Percentiles rank a stretch among this genome's conserved stretches.
These are phyloP conservation scores for Apus apus DNA, from an alignment of 2,113 vertebrate species.

Conservation along the genomic window DNA sequence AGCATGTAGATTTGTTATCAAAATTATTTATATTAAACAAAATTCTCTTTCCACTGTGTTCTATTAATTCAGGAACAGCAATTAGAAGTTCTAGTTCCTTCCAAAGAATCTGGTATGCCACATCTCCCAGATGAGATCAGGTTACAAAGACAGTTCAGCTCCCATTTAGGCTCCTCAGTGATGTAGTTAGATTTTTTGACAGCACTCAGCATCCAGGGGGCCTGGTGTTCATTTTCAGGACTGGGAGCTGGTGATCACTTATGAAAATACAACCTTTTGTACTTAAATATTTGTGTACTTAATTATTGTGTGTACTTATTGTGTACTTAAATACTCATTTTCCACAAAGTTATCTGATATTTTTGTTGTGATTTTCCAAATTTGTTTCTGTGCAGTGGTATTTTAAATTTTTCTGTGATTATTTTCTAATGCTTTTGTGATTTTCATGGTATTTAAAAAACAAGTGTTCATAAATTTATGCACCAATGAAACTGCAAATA, in stretches of 20 bases:
- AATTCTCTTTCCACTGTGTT: not conserved
- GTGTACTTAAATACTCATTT: conserved; percentile 30
- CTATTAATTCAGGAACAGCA: conserved; percentile 21
- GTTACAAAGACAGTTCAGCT: conserved; percentile 44
- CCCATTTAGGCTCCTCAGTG: not conserved
- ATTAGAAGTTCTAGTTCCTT: conserved; percentile 31
- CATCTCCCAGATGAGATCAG: not conserved
- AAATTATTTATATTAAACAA: not conserved
- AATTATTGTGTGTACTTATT: too few species aligned
- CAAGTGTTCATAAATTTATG: not conserved
- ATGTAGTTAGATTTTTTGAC: conserved; percentile 50
- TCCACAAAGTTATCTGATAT: not conserved
- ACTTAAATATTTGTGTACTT: conserved; percentile 9
- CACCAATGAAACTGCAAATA: conserved; percentile 8
- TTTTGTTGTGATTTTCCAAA: not conserved
- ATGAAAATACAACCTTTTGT: conserved; percentile 43
- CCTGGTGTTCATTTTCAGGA: conserved; percentile 51
- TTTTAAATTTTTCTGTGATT: conserved; percentile 22
- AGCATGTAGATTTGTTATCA: not conserved
- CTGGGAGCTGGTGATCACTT: not conserved
- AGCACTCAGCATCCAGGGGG: not conserved
- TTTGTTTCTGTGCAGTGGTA: not conserved
- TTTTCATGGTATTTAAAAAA: conserved; percentile 23
- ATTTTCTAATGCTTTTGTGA: not conserved
- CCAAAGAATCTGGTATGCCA: conserved; percentile 24